phyloP scores from a whole-genome alignment of 1,140 invertebrate genomes.

The Carposina sasakii region DNA sequence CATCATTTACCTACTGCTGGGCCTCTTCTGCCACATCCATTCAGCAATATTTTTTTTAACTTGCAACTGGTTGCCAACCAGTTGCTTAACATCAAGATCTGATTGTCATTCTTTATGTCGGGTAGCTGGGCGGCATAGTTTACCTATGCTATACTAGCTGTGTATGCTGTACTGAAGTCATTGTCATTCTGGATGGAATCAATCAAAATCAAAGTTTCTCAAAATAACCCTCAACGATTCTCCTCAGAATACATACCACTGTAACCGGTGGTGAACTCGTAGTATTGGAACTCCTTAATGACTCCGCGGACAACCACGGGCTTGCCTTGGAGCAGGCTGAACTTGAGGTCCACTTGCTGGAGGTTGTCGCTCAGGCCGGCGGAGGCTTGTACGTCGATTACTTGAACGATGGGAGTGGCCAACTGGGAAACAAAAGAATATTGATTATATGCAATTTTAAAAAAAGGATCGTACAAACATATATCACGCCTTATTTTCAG shows the following conservation, averaged over 20 bases:
- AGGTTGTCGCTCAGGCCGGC: constrained; percentile 62
- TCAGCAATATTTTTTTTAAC: no score
- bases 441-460: background rate
- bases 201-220: no score
- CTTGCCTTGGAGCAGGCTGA: constrained; percentile 67
- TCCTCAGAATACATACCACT: constrained; percentile 61
- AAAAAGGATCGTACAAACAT: background rate
- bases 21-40: no score
- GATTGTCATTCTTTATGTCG: no score
- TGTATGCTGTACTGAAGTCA: no score
- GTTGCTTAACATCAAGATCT: no score
- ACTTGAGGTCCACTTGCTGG: constrained; percentile 68
- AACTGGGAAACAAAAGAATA: constrained; percentile 23
- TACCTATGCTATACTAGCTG: no score
- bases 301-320: constrained; percentile 66
- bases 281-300: constrained; percentile 72
- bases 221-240: constrained; percentile 3
- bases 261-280: constrained; percentile 67
- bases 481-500: background rate
- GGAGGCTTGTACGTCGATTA: constrained; percentile 67
- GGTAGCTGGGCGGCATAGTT: no score
- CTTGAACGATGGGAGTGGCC: constrained; percentile 70
- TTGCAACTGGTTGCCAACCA: no score
- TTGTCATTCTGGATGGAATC: no score
- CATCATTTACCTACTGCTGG: no score